phyloP scores from a whole-genome alignment of 2,888 invertebrate species.

The Laspeyria flexula region DNA sequence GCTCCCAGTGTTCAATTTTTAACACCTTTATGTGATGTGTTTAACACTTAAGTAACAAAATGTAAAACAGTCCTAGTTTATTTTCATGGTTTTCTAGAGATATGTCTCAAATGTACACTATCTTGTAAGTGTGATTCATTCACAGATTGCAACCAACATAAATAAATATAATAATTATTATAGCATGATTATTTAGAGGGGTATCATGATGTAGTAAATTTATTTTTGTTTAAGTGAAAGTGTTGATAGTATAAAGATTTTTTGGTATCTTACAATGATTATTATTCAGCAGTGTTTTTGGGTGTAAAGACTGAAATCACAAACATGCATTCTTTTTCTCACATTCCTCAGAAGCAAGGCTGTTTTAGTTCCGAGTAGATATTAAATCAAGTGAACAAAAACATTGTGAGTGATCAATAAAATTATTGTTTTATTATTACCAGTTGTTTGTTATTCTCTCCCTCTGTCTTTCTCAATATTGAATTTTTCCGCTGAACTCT shows the following conservation, averaged over 20 bases:
- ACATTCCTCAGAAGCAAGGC: slow-evolving; percentile 80
- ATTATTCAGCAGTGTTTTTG: slow-evolving; percentile 54
- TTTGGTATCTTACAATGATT: slow-evolving; percentile 45
- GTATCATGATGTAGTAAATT: slow-evolving; percentile 43
- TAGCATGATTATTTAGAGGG: slow-evolving; percentile 27
- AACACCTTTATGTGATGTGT: slow-evolving; percentile 57
- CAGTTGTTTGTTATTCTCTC: slow-evolving; percentile 17
- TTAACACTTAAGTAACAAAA: slow-evolving; percentile 57
- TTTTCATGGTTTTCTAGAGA: slow-evolving; percentile 40
- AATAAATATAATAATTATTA: no score
- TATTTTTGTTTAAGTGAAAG: slow-evolving; percentile 44
- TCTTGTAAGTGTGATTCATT: slow-evolving; percentile 21
- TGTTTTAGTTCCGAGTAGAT: slow-evolving; percentile 72
- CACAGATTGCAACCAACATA: slow-evolving; percentile 19
- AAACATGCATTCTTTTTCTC: slow-evolving; percentile 57
- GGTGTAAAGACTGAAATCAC: slow-evolving; percentile 67
- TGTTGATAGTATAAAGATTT: slow-evolving; percentile 31
- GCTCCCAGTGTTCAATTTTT: slow-evolving; percentile 47
- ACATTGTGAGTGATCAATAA: slow-evolving; percentile 74
- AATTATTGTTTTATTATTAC: slow-evolving; percentile 52
- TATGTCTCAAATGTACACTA: slow-evolving; percentile 41
- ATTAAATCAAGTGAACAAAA: slow-evolving; percentile 75
- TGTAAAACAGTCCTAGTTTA: slow-evolving; percentile 44
- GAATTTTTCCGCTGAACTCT: no score
- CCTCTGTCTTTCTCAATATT: slow-evolving; percentile 1